Evolutionary conservation across 1,140 invertebrate genomes (phyloP).

Genomic region (Ericerus pela): DNA sequence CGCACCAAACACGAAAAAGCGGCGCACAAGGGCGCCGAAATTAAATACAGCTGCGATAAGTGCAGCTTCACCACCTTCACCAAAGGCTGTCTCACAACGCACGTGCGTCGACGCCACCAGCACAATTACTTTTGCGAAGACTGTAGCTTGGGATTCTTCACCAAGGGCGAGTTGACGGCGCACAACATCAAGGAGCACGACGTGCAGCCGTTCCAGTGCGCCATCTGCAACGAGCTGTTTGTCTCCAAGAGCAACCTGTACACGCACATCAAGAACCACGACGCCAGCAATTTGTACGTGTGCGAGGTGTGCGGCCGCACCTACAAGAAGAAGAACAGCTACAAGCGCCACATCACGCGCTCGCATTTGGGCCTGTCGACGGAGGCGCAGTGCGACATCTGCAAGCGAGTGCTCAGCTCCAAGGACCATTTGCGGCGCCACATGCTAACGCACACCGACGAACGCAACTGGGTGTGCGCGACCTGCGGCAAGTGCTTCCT

Average conservation of each 20-base stretch:
- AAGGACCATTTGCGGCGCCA: constrained; percentile 26
- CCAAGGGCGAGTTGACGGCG: constrained; percentile 34
- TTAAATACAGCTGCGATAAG: constrained; percentile 24
- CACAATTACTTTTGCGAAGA: constrained; percentile 38
- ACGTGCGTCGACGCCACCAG: constrained; percentile 29
- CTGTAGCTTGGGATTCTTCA: constrained; percentile 56
- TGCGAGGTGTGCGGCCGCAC: constrained; percentile 60
- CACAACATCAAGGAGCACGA: constrained; percentile 25
- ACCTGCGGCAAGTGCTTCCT: constrained; percentile 81
- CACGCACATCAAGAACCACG: constrained; percentile 56
- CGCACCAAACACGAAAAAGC: constrained; percentile 17
- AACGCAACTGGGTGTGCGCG: constrained; percentile 40
- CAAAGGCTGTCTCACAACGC: constrained; percentile 27
- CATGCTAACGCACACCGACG: constrained; percentile 15
- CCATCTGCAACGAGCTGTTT: constrained; percentile 19
- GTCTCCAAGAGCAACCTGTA: constrained; percentile 18
- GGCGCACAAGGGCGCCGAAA: constrained; percentile 1
- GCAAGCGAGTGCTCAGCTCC: constrained; percentile 10
- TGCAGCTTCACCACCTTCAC: constrained; percentile 27
- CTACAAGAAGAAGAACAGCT: constrained; percentile 62
- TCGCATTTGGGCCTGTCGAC: constrained; percentile 13
- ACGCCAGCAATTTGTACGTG: constrained; percentile 61
- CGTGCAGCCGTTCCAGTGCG: constrained; percentile 18
- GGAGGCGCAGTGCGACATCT: constrained; percentile 12
- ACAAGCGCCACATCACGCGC: constrained; percentile 39